Base-by-base conservation (phyloP, 2,888 invertebrate genomes). In the Galeopsomyia nigrocyanea region DNA sequence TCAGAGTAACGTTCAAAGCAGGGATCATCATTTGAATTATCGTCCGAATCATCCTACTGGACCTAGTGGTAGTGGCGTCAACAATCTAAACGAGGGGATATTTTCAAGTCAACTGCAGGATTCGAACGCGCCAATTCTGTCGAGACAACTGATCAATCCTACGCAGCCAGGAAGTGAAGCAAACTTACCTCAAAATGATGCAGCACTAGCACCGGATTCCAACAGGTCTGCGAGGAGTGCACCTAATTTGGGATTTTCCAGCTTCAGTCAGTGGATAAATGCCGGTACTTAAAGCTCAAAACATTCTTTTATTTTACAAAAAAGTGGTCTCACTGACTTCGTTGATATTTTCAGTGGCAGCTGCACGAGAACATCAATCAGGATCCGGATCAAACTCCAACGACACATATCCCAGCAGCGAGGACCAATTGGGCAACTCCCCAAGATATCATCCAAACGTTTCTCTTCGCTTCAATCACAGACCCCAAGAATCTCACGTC, bases 21-120 rank as follows among this genome's bases (percentile, higher is more conserved):
- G 76, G 68, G 62, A 74, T 39, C 67, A 69, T 53, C 13, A 67
- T 17, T 17, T 51, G 5, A 71, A 74, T 63, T 55, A 68, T 51
- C 58, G 50, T 0, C 50, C 65, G 16, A 26, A 26, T 26, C 14
- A 39, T 13, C 17, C 71, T n/a, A 26, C 63, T 19, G 19, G n/a
- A 39, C 39, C 39, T 51, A 68, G 47, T 49, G 31, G 26, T 31
- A 53, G 56, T 21, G 50, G 19, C 31, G 21, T 13, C 5, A 68
- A 10, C 56, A 70, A 51, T 70, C 0, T 72, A 14, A 55, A 39
- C 5, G 65, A 69, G 3, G 60, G 39, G 68, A 55, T 17, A 64
- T 55, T 49, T 64, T 1, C 49, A 53, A 55, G 9, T 55, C 70
- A 66, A 55, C 14, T 19, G 19, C 66, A 66, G 21, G 62, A 62